Percentiles rank a stretch among this genome's conserved stretches.
phyloP scores from a whole-genome alignment of 2,797 vertebrate species.

The Sciurus carolinensis region DNA sequence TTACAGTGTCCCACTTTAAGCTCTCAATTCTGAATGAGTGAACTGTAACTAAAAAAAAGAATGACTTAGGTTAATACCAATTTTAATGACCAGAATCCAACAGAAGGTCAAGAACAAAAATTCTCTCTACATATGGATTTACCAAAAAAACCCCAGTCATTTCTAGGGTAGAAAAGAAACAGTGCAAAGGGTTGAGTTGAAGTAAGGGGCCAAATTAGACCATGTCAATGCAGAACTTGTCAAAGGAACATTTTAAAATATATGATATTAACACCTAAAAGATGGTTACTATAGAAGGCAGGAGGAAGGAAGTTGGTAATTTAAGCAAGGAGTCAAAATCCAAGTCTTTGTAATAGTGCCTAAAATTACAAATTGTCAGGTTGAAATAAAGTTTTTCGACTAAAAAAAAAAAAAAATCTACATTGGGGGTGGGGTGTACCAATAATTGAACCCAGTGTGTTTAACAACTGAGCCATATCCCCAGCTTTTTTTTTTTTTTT shows the following conservation, averaged over 20 bases:
- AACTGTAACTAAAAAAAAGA: neutral
- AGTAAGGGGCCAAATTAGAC: neutral
- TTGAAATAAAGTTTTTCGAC: neutral
- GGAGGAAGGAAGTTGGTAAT: neutral
- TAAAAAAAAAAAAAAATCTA: no score
- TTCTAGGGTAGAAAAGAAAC: neutral
- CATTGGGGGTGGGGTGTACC: neutral
- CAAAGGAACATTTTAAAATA: neutral
- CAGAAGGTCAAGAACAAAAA: neutral
- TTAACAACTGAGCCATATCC: no score
- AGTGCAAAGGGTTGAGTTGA: neutral
- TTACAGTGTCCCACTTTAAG: neutral
- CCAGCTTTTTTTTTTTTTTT: no score
- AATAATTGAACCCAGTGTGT: no score
- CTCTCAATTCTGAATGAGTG: neutral
- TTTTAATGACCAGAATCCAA: neutral
- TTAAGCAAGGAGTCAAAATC: neutral
- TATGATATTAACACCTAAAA: neutral
- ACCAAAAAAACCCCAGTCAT: neutral
- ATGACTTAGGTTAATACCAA: neutral
- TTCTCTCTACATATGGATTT: neutral
- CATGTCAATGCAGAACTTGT: neutral
- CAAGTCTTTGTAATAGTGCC: neutral
- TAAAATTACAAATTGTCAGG: neutral
- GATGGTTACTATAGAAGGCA: neutral